These are phyloP conservation scores for Noctua janthina DNA, from an alignment of 2,888 invertebrate genomes.

Conservation along the genomic window DNA sequence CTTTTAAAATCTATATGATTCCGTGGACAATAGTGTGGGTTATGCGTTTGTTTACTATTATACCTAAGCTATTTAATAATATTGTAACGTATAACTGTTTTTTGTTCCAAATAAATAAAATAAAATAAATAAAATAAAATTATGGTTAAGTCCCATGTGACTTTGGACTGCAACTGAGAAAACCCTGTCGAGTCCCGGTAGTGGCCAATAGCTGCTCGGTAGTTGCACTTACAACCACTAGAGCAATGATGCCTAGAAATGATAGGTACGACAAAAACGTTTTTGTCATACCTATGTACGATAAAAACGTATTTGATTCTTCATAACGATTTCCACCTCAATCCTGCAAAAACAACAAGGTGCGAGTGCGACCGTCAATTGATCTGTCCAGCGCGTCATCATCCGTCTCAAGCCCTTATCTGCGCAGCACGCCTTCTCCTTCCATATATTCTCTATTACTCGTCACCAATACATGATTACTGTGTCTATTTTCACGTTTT, in stretches of 20 bases:
- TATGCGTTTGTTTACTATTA: too few species aligned
- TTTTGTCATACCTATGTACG: too few species aligned
- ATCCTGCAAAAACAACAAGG: too few species aligned
- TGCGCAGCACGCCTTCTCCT: neutral
- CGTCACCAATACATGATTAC: neutral
- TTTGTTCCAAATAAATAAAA: too few species aligned
- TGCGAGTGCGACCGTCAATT: neutral
- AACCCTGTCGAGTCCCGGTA: too few species aligned
- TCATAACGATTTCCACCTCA: neutral
- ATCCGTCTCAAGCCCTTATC: neutral
- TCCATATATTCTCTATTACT: neutral
- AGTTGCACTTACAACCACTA: neutral
- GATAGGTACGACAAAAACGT: neutral
- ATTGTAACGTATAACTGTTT: too few species aligned
- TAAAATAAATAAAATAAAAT: too few species aligned
- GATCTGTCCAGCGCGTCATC: too few species aligned
- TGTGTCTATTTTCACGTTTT: conserved; percentile 13
- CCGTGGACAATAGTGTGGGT: too few species aligned
- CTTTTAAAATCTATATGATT: too few species aligned
- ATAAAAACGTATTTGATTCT: neutral
- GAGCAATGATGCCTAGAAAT: neutral
- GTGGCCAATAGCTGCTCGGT: too few species aligned
- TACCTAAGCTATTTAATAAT: too few species aligned
- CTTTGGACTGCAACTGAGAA: neutral
- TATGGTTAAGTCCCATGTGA: neutral